Evolutionary conservation across 2,113 vertebrate genomes (phyloP).

Genomic region (Labrus mixtus): DNA sequence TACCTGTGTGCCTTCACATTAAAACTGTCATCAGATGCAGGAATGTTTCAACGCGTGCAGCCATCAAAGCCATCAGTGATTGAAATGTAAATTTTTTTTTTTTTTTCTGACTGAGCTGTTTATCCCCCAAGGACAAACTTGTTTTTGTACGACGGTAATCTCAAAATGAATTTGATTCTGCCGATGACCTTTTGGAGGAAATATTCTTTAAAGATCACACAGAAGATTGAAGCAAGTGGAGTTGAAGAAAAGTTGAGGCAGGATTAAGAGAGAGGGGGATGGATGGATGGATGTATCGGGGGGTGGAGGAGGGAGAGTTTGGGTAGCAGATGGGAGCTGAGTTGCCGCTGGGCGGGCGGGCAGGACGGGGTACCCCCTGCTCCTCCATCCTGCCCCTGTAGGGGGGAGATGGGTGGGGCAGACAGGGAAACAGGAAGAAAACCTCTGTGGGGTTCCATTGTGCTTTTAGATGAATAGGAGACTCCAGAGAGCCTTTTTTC

Average conservation of each 20-base stretch:
- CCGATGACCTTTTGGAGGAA: not conserved
- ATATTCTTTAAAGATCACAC: not conserved
- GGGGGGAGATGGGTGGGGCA: slow-evolving; percentile 80
- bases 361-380: slow-evolving; percentile 70
- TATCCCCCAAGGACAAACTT: slow-evolving; percentile 15
- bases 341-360: slow-evolving; percentile 58
- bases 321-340: slow-evolving; percentile 81
- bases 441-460: slow-evolving; percentile 87
- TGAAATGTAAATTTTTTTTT: slow-evolving; percentile 12
- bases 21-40: slow-evolving; percentile 16
- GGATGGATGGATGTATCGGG: slow-evolving; percentile 43
- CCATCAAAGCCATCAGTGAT: slow-evolving; percentile 28
- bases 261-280: slow-evolving; percentile 4
- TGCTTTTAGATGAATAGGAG: slow-evolving; percentile 82
- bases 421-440: slow-evolving; percentile 84
- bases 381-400: slow-evolving; percentile 69
- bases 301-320: slow-evolving; percentile 70
- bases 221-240: not conserved
- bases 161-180: slow-evolving; percentile 11
- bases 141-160: not conserved
- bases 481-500: slow-evolving; percentile 78
- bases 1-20: slow-evolving; percentile 26
- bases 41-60: slow-evolving; percentile 47
- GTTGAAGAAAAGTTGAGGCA: slow-evolving; percentile 11
- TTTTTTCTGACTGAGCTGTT: slow-evolving; percentile 10